These are phyloP conservation scores for Itoplectis maculator DNA, from an alignment of 2,888 invertebrate genomes.

Conservation along the genomic window DNA sequence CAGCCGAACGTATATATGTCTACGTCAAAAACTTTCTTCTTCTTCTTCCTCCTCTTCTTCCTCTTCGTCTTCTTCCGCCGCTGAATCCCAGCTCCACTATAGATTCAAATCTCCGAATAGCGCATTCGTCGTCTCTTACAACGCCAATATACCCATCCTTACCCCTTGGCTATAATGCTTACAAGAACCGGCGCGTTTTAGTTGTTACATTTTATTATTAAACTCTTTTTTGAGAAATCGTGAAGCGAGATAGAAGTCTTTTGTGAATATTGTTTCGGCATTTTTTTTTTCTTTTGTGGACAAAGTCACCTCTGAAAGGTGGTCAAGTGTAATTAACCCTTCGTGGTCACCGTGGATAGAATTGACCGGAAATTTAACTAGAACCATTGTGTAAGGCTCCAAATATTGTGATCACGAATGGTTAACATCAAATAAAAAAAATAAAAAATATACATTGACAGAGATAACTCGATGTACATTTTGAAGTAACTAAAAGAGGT, in stretches of 20 bases:
- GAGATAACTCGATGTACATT: too few species aligned
- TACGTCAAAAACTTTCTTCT: constrained; percentile 44
- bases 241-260: not conserved
- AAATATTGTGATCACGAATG: too few species aligned
- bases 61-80: constrained; percentile 30
- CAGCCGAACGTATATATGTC: constrained; percentile 34
- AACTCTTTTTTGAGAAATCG: not conserved
- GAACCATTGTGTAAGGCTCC: too few species aligned
- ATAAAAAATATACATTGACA: too few species aligned
- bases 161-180: constrained; percentile 9
- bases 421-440: too few species aligned
- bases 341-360: too few species aligned
- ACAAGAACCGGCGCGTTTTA: not conserved
- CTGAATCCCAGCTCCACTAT: not conserved
- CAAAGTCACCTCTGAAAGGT: not conserved
- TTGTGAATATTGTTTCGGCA: not conserved
- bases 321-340: too few species aligned
- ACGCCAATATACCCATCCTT: constrained; percentile 3
- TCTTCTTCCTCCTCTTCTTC: constrained; percentile 19
- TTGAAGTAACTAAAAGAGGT: too few species aligned
- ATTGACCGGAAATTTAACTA: too few species aligned
- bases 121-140: constrained; percentile 19
- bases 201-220: not conserved
- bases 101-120: constrained; percentile 37
- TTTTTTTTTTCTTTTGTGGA: not conserved